Evolutionary conservation across 2,113 vertebrate genomes (phyloP).

Genomic region (Eubucco bourcierii): DNA sequence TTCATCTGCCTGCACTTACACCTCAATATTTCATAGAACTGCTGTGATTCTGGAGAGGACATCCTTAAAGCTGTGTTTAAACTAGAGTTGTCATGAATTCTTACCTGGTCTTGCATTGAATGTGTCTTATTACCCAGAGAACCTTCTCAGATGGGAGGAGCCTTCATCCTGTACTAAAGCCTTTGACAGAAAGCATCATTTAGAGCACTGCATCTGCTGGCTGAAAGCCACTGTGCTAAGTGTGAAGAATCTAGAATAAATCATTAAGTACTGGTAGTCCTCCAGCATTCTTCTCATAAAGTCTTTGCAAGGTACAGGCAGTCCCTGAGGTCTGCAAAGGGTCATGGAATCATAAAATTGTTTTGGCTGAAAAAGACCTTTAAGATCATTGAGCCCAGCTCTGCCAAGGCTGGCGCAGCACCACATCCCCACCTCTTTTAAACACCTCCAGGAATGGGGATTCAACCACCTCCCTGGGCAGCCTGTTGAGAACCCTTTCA

Average conservation of each 20-base stretch:
- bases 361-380: too few relatives aligned
- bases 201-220: neutral
- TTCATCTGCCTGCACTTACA: neutral
- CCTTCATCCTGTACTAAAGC: neutral
- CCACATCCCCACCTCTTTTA: too few relatives aligned
- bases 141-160: neutral
- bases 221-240: neutral
- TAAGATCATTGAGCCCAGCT: too few relatives aligned
- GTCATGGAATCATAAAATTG: neutral
- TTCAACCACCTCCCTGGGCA: too few relatives aligned
- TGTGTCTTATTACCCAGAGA: neutral
- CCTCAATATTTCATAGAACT: neutral
- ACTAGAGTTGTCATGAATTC: neutral
- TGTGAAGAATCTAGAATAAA: neutral
- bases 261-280: neutral
- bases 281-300: neutral
- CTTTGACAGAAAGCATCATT: neutral
- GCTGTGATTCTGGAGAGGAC: neutral
- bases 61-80: neutral
- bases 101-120: neutral
- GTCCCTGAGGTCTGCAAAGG: neutral
- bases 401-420: too few relatives aligned
- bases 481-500: too few relatives aligned
- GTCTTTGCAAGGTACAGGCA: neutral
- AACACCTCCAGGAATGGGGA: too few relatives aligned